Conservation (phyloP, 2,797 vertebrate species). For the Mustela erminea region DNA sequence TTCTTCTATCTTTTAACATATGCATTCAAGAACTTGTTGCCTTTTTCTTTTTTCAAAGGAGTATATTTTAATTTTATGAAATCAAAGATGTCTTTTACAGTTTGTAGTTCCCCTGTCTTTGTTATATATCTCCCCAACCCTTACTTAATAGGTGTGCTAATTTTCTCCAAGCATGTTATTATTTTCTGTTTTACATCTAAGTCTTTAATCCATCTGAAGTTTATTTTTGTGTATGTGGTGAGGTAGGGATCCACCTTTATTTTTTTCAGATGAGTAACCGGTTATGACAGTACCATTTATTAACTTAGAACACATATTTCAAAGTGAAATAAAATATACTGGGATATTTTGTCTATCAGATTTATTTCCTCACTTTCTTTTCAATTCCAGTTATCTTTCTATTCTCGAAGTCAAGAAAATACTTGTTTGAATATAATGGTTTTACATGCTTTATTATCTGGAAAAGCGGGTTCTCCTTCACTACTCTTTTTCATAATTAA, state of each 20-base stretch:
- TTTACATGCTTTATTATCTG: slow-evolving; percentile 35
- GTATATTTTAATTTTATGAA: background rate
- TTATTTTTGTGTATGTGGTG: slow-evolving; percentile 51
- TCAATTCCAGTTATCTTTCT: slow-evolving; percentile 26
- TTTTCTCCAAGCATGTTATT: slow-evolving; percentile 17
- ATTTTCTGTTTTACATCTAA: slow-evolving; percentile 7
- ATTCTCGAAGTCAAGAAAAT: slow-evolving; percentile 53
- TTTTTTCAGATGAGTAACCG: slow-evolving; percentile 9
- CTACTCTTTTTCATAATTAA: slow-evolving; percentile 33
- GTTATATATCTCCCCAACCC: background rate
- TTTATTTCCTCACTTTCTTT: slow-evolving; percentile 50
- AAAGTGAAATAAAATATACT: slow-evolving; percentile 52
- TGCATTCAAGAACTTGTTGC: background rate
- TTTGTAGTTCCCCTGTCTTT: slow-evolving; percentile 25
- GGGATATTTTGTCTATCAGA: background rate
- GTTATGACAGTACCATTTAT: slow-evolving; percentile 29
- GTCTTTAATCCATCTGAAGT: slow-evolving; percentile 24
- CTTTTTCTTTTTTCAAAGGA: background rate
- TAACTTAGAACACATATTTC: slow-evolving; percentile 16
- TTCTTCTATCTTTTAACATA: background rate
- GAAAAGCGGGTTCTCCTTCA: background rate
- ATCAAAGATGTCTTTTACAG: background rate
- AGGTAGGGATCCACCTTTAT: slow-evolving; percentile 14
- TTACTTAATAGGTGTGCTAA: background rate
- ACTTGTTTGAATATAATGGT: slow-evolving; percentile 1